Percentiles rank a stretch among this genome's conserved stretches.
phyloP scores from a whole-genome alignment of 2,113 vertebrate genomes.

The Notothenia coriiceps region DNA sequence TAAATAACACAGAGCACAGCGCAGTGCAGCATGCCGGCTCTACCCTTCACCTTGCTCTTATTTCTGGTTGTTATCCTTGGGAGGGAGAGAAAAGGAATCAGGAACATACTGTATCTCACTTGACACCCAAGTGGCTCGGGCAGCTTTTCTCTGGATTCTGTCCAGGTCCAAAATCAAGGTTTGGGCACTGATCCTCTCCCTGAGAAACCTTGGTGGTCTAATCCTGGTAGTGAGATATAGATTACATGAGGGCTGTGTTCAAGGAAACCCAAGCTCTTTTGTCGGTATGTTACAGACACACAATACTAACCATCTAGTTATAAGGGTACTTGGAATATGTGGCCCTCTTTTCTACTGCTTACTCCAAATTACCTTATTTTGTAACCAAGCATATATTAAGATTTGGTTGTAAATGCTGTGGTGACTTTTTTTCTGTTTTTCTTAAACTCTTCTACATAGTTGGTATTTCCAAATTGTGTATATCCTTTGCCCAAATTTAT shows the following conservation, averaged over 20 bases:
- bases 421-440: background rate
- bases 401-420: background rate
- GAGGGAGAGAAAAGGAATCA: background rate
- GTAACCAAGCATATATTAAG: background rate
- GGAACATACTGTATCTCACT: background rate
- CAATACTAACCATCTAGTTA: background rate
- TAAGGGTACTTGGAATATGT: background rate
- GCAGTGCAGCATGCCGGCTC: background rate
- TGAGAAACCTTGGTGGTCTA: constrained; percentile 8
- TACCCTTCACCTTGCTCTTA: background rate
- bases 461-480: background rate
- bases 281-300: background rate
- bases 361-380: background rate
- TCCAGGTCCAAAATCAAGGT: constrained; percentile 13
- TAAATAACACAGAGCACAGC: too few relatives aligned
- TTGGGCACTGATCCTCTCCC: background rate
- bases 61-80: constrained; percentile 11
- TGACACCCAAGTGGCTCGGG: background rate
- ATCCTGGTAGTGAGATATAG: constrained; percentile 7
- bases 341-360: background rate
- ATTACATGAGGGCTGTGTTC: constrained; percentile 3
- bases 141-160: constrained; percentile 22
- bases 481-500: constrained; percentile 1
- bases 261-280: background rate
- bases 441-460: background rate